Conservation (phyloP, 2,888 invertebrate genomes). For the Vesta saturnalis region DNA sequence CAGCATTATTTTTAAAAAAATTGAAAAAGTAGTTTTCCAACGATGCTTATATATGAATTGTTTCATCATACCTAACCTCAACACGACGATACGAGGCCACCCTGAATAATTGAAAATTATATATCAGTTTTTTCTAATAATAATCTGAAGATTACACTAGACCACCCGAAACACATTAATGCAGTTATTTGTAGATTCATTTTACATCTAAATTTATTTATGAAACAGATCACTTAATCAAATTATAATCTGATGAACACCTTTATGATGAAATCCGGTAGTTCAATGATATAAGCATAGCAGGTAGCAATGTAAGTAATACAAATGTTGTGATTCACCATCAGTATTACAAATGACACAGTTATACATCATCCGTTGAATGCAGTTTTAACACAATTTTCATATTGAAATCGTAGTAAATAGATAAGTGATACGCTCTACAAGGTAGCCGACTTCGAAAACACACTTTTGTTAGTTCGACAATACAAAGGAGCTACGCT, state of each 20-base stretch:
- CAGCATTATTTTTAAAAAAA: background rate
- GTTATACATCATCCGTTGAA: constrained; percentile 26
- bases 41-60: too few species aligned
- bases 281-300: constrained; percentile 32
- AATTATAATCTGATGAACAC: constrained; percentile 15
- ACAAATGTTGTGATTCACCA: constrained; percentile 40
- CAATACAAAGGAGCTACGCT: constrained; percentile 37
- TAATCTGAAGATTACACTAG: background rate
- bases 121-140: background rate
- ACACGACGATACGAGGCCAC: too few species aligned
- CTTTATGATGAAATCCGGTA: constrained; percentile 1
- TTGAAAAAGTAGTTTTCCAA: too few species aligned
- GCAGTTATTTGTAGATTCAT: background rate
- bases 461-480: constrained; percentile 38
- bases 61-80: too few species aligned
- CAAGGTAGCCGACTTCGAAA: constrained; percentile 36
- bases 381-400: constrained; percentile 10
- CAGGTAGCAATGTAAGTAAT: constrained; percentile 39
- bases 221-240: background rate
- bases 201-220: background rate
- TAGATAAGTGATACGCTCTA: constrained; percentile 7
- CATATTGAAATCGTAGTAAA: background rate
- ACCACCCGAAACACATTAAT: background rate
- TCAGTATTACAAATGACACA: constrained; percentile 30
- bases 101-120: too few species aligned